A percentile compares a stretch with the other conserved stretches of the same genome.
Evolutionary conservation across 2,888 invertebrate species (phyloP).

Genomic region (Sussaba pulchella): DNA sequence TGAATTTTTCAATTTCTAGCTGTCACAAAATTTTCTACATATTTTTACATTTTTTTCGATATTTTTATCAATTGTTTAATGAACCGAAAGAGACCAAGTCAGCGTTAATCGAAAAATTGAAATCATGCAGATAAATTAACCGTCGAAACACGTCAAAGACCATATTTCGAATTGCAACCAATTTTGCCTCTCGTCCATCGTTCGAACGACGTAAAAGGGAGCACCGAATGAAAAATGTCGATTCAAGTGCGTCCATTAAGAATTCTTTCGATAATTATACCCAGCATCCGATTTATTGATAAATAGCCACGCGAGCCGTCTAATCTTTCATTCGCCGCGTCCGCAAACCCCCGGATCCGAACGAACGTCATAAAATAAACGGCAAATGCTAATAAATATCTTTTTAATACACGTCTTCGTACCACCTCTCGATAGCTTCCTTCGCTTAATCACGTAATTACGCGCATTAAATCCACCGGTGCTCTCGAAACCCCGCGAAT

Average conservation of each 20-base stretch:
- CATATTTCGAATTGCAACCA: not conserved
- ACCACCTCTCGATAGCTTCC: conserved; percentile 3
- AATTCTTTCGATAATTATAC: conserved; percentile 29
- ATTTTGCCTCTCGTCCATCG: too few species aligned
- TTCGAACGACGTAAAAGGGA: not conserved
- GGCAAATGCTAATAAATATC: conserved; percentile 40
- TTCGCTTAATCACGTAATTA: conserved; percentile 78
- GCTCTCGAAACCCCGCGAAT: not conserved
- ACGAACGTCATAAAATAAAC: conserved; percentile 19
- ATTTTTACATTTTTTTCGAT: too few species aligned
- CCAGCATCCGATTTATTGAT: conserved; percentile 7
- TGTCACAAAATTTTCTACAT: too few species aligned
- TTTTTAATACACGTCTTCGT: conserved; percentile 23
- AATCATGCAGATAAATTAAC: not conserved
- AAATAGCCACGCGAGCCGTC: conserved; percentile 22
- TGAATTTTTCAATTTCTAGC: too few species aligned
- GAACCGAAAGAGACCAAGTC: too few species aligned
- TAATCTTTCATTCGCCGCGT: conserved; percentile 36
- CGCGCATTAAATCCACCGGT: conserved; percentile 76
- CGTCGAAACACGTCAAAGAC: not conserved
- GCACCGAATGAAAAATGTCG: not conserved
- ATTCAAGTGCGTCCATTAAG: not conserved
- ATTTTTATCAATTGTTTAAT: too few species aligned
- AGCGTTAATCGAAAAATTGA: too few species aligned
- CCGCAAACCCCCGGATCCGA: not conserved